These are phyloP conservation scores for Pharmacophagus antenor DNA, from an alignment of 2,888 invertebrate genomes.

Conservation along the genomic window DNA sequence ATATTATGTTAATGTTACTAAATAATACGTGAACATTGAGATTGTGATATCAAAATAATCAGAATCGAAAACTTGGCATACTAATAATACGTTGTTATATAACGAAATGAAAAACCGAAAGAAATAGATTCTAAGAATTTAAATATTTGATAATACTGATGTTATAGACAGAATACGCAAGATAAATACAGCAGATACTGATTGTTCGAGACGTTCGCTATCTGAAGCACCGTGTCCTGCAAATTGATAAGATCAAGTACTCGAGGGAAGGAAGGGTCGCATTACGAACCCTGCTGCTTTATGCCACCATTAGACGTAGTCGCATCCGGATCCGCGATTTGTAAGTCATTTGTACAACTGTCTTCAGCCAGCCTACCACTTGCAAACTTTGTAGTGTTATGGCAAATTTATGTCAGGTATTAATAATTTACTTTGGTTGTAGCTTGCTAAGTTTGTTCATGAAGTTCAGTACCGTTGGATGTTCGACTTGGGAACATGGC, in stretches of 20 bases:
- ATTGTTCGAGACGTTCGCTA: conserved; percentile 45
- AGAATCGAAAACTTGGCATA: no score
- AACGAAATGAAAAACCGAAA: neutral
- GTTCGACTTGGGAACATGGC: conserved; percentile 44
- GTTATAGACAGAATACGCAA: conserved; percentile 27
- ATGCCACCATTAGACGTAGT: conserved; percentile 59
- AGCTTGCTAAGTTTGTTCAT: conserved; percentile 56
- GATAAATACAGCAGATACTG: conserved; percentile 33
- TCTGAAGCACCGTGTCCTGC: conserved; percentile 51
- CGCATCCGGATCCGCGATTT: conserved; percentile 66
- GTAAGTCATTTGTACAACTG: conserved; percentile 66
- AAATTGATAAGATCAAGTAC: conserved; percentile 60
- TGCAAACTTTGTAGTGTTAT: conserved; percentile 69
- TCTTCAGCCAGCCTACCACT: conserved; percentile 57
- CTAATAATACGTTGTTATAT: no score
- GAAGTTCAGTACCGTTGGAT: conserved; percentile 38
- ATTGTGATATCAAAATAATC: no score
- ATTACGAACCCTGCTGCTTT: conserved; percentile 62
- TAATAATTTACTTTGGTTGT: conserved; percentile 78
- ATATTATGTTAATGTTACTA: no score
- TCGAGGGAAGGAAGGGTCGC: conserved; percentile 46
- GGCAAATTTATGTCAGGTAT: conserved; percentile 81
- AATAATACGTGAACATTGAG: no score
- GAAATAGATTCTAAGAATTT: neutral
- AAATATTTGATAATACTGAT: conserved; percentile 28